These are phyloP conservation scores for Pogonocichla stellata DNA, from an alignment of 2,113 vertebrate genomes.

Conservation along the genomic window DNA sequence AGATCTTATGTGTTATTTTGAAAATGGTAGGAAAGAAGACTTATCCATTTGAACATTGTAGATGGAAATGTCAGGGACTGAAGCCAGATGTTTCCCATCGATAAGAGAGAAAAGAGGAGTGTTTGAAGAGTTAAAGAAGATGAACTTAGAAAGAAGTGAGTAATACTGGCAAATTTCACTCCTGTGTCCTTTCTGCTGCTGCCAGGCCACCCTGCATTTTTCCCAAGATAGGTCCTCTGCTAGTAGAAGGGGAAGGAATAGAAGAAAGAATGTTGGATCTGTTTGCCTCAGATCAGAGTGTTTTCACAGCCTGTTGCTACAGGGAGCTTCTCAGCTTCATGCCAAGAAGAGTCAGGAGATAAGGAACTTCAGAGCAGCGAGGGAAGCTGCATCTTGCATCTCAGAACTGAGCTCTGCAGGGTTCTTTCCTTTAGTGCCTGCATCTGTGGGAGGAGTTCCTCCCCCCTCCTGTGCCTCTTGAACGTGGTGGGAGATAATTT, in stretches of 20 bases:
- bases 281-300: background rate
- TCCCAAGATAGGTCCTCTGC: background rate
- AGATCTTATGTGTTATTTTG: background rate
- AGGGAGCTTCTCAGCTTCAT: background rate
- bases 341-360: background rate
- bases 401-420: conserved; percentile 21
- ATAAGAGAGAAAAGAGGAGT: background rate
- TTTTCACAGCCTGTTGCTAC: conserved; percentile 39
- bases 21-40: background rate
- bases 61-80: background rate
- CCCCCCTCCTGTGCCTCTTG: background rate
- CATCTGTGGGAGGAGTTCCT: conserved; percentile 11
- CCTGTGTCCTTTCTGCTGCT: background rate
- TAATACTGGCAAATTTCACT: background rate
- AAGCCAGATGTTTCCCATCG: background rate
- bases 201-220: background rate
- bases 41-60: background rate
- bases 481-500: background rate
- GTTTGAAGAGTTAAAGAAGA: background rate
- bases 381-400: background rate
- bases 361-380: conserved; percentile 14
- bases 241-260: background rate
- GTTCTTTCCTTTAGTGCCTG: conserved; percentile 27
- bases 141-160: background rate
- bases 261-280: background rate